These are phyloP conservation scores for Pachyramphus minor DNA, from an alignment of 2,113 vertebrate genomes.

Conservation along the genomic window DNA sequence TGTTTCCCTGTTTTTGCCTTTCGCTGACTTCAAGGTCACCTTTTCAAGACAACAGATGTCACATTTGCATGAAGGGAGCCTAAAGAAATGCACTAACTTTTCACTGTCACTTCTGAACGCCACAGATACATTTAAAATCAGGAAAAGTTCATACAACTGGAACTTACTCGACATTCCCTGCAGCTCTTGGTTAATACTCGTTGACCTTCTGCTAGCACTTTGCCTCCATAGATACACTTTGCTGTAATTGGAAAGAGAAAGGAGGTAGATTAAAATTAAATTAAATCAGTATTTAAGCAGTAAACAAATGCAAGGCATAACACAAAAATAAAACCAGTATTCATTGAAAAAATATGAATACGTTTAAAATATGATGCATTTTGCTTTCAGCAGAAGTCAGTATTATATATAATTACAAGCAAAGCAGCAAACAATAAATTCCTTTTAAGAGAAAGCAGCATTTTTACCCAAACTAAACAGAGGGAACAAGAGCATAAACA, in stretches of 20 bases:
- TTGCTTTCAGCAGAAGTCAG: background rate
- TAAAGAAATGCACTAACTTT: slow-evolving; percentile 2
- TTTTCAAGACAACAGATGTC: background rate
- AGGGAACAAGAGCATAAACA: background rate
- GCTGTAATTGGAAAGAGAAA: slow-evolving; percentile 72
- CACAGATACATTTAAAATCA: background rate
- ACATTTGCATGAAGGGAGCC: slow-evolving; percentile 12
- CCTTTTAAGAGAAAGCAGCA: background rate
- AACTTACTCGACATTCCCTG: slow-evolving; percentile 90
- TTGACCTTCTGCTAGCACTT: slow-evolving; percentile 87
- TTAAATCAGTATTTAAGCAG: background rate
- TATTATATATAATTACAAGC: background rate
- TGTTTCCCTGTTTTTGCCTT: background rate
- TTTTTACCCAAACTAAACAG: background rate
- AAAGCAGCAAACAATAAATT: background rate
- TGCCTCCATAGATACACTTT: slow-evolving; percentile 86
- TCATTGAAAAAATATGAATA: background rate
- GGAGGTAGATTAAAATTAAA: background rate
- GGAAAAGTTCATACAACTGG: background rate
- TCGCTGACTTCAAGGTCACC: background rate
- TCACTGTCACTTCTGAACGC: background rate
- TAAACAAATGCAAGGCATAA: background rate
- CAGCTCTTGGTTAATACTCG: slow-evolving; percentile 84
- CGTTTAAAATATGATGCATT: background rate
- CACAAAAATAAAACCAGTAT: background rate